Conservation (phyloP, 2,888 invertebrate genomes). For the Marronus borbonicus region DNA sequence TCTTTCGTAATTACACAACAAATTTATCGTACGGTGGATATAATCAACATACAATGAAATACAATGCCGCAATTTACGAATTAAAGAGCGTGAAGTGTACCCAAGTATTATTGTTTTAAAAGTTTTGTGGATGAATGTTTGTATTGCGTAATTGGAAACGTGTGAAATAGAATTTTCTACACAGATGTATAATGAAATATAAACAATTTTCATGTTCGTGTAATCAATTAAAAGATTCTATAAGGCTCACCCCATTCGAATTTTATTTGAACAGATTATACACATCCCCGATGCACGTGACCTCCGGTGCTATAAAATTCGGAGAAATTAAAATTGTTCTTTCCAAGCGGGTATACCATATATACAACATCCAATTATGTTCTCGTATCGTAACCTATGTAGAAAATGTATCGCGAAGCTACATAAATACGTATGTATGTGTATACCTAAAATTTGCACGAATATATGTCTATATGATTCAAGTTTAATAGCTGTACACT, state of each 20-base stretch:
- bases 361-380: too few relatives aligned
- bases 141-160: conserved; percentile 69
- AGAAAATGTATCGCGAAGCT: too few relatives aligned
- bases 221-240: conserved; percentile 61
- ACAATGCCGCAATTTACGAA: conserved; percentile 36
- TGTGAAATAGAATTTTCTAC: conserved; percentile 67
- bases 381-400: too few relatives aligned
- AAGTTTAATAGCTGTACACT: too few relatives aligned
- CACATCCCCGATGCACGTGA: background rate
- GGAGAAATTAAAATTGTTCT: conserved; percentile 2
- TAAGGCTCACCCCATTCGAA: conserved; percentile 22
- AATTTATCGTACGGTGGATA: conserved; percentile 1
- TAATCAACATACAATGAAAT: conserved; percentile 7
- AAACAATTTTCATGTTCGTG: conserved; percentile 53
- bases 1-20: conserved; percentile 20
- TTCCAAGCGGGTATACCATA: background rate
- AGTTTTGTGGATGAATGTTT: conserved; percentile 61
- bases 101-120: conserved; percentile 63
- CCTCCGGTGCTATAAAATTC: conserved; percentile 7
- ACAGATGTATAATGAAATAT: conserved; percentile 56
- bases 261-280: conserved; percentile 52
- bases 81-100: conserved; percentile 27
- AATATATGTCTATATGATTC: too few relatives aligned
- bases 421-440: too few relatives aligned
- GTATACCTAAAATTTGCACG: too few relatives aligned